Base-by-base conservation (phyloP, 2,888 invertebrate genomes). In the Merodon equestris region DNA sequence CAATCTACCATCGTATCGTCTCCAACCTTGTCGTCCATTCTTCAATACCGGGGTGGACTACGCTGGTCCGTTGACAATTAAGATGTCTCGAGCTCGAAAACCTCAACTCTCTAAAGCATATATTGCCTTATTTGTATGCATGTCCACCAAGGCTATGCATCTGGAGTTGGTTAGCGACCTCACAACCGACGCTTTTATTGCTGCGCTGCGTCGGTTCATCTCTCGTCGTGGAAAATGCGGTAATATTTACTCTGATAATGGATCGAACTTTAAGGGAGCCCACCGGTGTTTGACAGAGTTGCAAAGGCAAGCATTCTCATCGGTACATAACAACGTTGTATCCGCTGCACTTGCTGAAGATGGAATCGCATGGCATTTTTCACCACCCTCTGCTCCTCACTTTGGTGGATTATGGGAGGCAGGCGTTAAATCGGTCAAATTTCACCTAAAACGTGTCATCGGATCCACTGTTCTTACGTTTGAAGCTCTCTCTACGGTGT, bases 401-500 rank as follows among this genome's bases (percentile, higher is more conserved):
- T n/a, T n/a, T n/a, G n/a, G n/a, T n/a, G n/a, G n/a, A n/a, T n/a
- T n/a, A n/a, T n/a, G n/a, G n/a, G n/a, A n/a, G n/a, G n/a, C n/a
- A n/a, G n/a, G n/a, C n/a, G n/a, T n/a, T n/a, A n/a, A n/a, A n/a
- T n/a, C n/a, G n/a, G n/a, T n/a, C n/a, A n/a, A n/a, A n/a, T n/a
- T n/a, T n/a, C n/a, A n/a, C n/a, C n/a, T n/a, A n/a, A n/a, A n/a
- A n/a, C 68, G 82, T 0, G 72, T 77, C 15, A 44, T 60, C 0
- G 51, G 42, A 3, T 15, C 12, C 2, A 47, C 68, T 14, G 64
- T 66, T 0, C 45, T 60, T 18, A 18, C 63, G 5, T 15, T 77
- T 38, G 74, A 81, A 19, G 75, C 72, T 7, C 51, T 82, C 42
- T 36, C 54, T 5, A 82, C 81, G 0, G 51, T 75, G 9, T 19